Base-by-base conservation (phyloP, 2,888 invertebrate genomes). In the Trichopria drosophilae region DNA sequence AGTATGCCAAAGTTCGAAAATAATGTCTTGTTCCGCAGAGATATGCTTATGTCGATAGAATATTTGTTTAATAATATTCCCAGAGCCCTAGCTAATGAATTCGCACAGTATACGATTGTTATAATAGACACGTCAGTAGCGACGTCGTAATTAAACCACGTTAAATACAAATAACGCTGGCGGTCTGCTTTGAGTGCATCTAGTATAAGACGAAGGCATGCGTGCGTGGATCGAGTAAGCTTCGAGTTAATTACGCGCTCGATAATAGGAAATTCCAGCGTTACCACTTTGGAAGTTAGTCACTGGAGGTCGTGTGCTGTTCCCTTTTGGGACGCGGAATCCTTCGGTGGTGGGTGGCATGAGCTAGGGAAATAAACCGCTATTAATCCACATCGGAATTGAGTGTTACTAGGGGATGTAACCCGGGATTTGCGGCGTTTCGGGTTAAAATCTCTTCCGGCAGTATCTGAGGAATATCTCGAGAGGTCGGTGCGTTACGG, bases 331-430 rank as follows among this genome's bases (percentile, higher is more conserved):
- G 50, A 53, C 55, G 57, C 49, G 51, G 57, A 50, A 44, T 53
- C 58, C 54, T 58, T 58, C 57, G 49, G 61, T 55, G 54, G 40
- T 45, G 36, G 19, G 49, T 48, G 51, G 49, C 31, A 52, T 45
- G 47, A 43, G 51, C 43, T 52, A 46, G 53, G 67, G 66, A 66
- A 70, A 71, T 73, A 73, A 75, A 73, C 68, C 70, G 61, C 71
- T 68, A 74, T 75, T 75, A 75, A 75, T 75, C 75, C 74, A 72
- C 69, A 73, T 69, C 66, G 73, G 71, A 72, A 75, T 74, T 74
- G 74, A 73, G 74, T 74, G 71, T 73, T 72, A 73, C 73, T 72
- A 69, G 68, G 69, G 73, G 69, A 70, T 68, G 68, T 67, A 71
- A 58, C 62, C 65, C 59, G 60, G 73, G 74, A 75, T 75, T 75